Percentiles rank a stretch among this genome's conserved stretches.
Evolutionary conservation across 2,113 vertebrate species (phyloP).

Genomic region (Prinia subflava): DNA sequence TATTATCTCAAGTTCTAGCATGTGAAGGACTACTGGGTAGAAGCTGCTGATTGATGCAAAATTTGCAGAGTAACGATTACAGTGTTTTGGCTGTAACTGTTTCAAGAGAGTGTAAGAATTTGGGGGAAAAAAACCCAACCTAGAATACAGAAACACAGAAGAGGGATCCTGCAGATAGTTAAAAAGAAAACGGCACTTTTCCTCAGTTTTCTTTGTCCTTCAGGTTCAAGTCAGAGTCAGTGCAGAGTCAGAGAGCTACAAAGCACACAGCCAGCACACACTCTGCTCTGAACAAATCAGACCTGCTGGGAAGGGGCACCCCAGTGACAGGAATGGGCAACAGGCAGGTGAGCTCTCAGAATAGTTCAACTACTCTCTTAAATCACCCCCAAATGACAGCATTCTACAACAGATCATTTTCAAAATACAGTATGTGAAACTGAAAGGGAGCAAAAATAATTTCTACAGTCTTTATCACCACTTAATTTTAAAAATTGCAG

Average conservation of each 20-base stretch:
- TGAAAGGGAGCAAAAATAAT: not conserved
- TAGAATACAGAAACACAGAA: not conserved
- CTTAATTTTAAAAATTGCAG: not conserved
- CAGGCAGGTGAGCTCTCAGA: not conserved
- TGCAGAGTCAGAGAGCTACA: not conserved
- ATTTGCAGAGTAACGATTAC: not conserved
- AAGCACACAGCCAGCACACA: not conserved
- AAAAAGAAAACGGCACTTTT: not conserved
- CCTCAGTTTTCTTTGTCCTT: not conserved
- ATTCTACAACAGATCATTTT: not conserved
- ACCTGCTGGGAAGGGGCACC: not conserved
- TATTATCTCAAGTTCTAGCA: not conserved
- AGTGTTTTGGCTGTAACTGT: not conserved
- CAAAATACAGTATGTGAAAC: not conserved
- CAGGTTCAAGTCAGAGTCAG: not conserved
- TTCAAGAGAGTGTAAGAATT: not conserved
- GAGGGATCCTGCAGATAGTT: not conserved
- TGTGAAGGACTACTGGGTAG: not conserved
- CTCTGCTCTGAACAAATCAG: not conserved
- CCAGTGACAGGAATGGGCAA: not conserved
- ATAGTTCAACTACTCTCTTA: not conserved
- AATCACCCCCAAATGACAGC: not conserved
- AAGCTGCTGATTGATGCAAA: not conserved
- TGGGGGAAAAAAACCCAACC: rapidly evolving
- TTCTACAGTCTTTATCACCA: not conserved